phyloP scores from a whole-genome alignment of 2,797 vertebrate species.

The Enteromius argenteus region DNA sequence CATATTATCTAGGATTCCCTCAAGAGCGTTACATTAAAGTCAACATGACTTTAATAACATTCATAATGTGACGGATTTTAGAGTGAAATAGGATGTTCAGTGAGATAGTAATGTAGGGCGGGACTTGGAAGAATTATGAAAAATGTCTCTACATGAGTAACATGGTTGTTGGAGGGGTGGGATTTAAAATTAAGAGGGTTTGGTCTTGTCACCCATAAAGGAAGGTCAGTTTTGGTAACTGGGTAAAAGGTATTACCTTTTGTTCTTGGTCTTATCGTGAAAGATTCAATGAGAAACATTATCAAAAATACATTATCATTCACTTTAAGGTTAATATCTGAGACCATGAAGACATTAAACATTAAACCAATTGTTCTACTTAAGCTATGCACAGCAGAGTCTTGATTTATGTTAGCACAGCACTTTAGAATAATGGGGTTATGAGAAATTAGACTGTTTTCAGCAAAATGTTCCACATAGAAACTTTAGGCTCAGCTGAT shows the following conservation, averaged over 20 bases:
- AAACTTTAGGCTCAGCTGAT: not conserved
- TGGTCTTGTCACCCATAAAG: not conserved
- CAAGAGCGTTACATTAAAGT: not conserved
- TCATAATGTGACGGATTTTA: not conserved
- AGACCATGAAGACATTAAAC: not conserved
- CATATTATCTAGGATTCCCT: not conserved
- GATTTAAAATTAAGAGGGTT: not conserved
- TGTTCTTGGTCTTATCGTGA: not conserved
- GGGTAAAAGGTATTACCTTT: not conserved
- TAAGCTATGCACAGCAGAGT: not conserved
- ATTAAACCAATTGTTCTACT: conserved; percentile 3
- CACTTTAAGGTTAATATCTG: not conserved
- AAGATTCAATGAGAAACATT: not conserved
- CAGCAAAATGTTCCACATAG: not conserved
- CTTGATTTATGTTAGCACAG: not conserved
- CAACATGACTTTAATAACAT: not conserved
- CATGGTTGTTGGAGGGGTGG: not conserved
- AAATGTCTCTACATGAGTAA: not conserved
- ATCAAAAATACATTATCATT: not conserved
- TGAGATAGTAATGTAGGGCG: not conserved
- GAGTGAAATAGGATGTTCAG: not conserved
- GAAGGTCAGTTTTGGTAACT: not conserved
- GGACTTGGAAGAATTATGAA: not conserved
- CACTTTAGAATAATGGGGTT: conserved; percentile 23
- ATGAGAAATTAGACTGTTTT: not conserved